These are phyloP conservation scores for Hypotaenidia philippensis DNA, from an alignment of 2,797 vertebrate species.

Conservation along the genomic window DNA sequence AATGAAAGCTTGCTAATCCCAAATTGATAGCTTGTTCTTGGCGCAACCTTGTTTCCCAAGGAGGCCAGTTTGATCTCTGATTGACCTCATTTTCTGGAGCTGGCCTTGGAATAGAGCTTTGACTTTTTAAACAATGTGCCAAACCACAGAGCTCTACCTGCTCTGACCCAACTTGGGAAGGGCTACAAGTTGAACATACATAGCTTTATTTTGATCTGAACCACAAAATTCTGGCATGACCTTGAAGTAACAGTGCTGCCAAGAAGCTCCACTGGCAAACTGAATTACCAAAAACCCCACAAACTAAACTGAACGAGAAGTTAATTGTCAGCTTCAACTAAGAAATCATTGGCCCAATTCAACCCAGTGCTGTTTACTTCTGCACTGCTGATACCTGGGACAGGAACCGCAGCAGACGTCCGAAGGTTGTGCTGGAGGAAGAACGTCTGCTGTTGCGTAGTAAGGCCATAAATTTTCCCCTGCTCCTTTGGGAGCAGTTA, in stretches of 20 bases:
- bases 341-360: neutral
- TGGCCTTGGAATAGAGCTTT: slow-evolving; percentile 30
- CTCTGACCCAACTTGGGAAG: neutral
- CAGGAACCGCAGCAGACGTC: neutral
- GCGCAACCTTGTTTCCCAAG: slow-evolving; percentile 21
- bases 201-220: neutral
- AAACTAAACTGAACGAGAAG: neutral
- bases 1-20: slow-evolving; percentile 57
- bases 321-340: neutral
- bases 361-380: neutral
- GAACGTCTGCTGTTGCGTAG: neutral
- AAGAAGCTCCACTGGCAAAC: neutral
- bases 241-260: neutral
- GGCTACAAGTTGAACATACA: neutral
- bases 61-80: slow-evolving; percentile 42
- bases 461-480: neutral
- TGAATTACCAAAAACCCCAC: neutral
- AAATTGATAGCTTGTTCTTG: slow-evolving; percentile 40
- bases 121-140: neutral
- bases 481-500: neutral
- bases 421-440: neutral
- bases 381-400: neutral
- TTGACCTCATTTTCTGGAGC: slow-evolving; percentile 52
- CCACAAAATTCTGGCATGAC: neutral
- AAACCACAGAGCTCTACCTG: neutral